Percentiles rank a stretch among this genome's conserved stretches.
Evolutionary conservation across 2,797 vertebrate genomes (phyloP).

Genomic region (Acrossocheilus fasciatus): DNA sequence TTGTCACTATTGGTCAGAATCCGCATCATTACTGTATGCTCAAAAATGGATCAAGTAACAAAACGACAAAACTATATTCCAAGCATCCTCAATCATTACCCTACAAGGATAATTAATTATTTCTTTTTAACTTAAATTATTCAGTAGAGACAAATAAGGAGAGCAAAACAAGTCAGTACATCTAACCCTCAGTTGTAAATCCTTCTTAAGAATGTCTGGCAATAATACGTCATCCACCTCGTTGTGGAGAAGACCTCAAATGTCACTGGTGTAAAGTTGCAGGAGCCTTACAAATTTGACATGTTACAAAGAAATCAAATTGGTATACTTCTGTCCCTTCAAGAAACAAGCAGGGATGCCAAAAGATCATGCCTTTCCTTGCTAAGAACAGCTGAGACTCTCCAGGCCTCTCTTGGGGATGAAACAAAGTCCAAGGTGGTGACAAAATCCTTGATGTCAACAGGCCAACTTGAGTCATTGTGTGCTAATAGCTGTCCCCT

Average conservation of each 20-base stretch:
- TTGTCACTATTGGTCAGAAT: background rate
- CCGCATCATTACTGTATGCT: background rate
- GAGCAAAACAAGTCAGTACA: background rate
- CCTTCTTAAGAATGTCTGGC: conserved; percentile 48
- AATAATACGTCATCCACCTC: conserved; percentile 24
- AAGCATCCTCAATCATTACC: background rate
- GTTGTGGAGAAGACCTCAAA: conserved; percentile 46
- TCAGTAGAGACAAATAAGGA: background rate
- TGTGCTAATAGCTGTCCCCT: conserved; percentile 41
- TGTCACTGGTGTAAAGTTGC: conserved; percentile 60
- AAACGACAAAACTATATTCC: background rate
- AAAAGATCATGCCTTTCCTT: conserved; percentile 46
- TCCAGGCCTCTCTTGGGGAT: conserved; percentile 39
- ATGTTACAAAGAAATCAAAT: conserved; percentile 56
- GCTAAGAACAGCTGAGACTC: conserved; percentile 60
- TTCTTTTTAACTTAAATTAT: background rate
- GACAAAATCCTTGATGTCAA: conserved; percentile 51
- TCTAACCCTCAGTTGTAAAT: conserved; percentile 34
- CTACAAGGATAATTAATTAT: background rate
- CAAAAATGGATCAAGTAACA: background rate
- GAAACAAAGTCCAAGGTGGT: conserved; percentile 53
- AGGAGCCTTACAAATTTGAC: conserved; percentile 44
- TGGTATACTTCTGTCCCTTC: conserved; percentile 48
- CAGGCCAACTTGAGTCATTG: conserved; percentile 46
- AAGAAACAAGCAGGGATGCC: conserved; percentile 49